phyloP scores from a whole-genome alignment of 2,888 invertebrate species.

The Drosophila recens region DNA sequence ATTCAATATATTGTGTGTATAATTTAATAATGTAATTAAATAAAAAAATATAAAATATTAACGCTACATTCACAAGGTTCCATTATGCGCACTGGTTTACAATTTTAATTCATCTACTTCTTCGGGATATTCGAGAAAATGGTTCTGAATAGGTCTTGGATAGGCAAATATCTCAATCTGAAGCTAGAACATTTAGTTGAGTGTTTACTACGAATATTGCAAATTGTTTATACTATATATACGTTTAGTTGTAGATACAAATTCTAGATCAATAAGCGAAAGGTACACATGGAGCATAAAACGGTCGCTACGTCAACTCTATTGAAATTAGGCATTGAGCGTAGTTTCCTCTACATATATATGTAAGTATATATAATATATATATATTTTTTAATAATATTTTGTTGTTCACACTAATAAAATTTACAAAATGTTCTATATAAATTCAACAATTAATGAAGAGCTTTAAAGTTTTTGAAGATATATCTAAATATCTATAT shows the following conservation, averaged over 20 bases:
- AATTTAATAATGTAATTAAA: slow-evolving; percentile 52
- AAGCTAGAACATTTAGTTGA: slow-evolving; percentile 57
- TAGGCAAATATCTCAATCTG: slow-evolving; percentile 33
- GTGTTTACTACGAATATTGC: slow-evolving; percentile 62
- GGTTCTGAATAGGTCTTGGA: slow-evolving; percentile 10
- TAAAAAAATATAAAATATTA: slow-evolving; percentile 52
- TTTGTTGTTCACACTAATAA: slow-evolving; percentile 66
- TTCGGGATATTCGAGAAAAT: not conserved
- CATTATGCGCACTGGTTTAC: slow-evolving; percentile 72
- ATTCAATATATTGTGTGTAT: slow-evolving; percentile 49
- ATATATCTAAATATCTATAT: slow-evolving; percentile 34
- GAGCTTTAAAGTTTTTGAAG: slow-evolving; percentile 61
- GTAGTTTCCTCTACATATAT: slow-evolving; percentile 48
- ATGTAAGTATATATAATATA: slow-evolving; percentile 16
- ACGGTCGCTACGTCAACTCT: slow-evolving; percentile 52
- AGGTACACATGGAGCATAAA: slow-evolving; percentile 83
- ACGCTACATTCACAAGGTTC: slow-evolving; percentile 73
- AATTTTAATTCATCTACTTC: slow-evolving; percentile 5
- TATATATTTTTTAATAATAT: slow-evolving; percentile 37
- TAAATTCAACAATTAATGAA: slow-evolving; percentile 79
- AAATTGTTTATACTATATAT: slow-evolving; percentile 37
- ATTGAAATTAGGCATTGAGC: slow-evolving; percentile 30
- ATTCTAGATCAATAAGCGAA: slow-evolving; percentile 76
- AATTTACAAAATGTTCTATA: slow-evolving; percentile 77
- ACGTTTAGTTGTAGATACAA: slow-evolving; percentile 51